phyloP scores from a whole-genome alignment of 2,113 vertebrate species.

The Engystomops pustulosus region DNA sequence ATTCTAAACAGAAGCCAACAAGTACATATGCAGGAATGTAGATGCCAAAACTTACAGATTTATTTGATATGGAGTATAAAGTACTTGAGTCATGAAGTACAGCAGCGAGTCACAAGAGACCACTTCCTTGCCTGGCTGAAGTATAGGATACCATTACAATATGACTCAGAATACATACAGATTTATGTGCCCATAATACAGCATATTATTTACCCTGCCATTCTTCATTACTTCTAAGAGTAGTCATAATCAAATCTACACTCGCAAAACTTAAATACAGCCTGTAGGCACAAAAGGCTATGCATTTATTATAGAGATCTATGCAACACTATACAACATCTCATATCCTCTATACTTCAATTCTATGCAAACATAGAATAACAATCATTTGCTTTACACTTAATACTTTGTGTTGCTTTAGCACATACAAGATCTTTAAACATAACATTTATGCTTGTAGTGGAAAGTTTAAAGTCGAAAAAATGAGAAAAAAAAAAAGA shows the following conservation, averaged over 20 bases:
- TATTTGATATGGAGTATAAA: background rate
- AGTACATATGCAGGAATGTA: slow-evolving; percentile 14
- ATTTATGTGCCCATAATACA: slow-evolving; percentile 1
- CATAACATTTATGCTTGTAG: too few relatives aligned
- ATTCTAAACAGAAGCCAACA: background rate
- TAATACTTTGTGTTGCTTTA: too few relatives aligned
- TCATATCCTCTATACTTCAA: too few relatives aligned
- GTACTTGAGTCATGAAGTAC: background rate
- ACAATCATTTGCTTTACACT: too few relatives aligned
- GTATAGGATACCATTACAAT: background rate
- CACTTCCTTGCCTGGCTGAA: slow-evolving; percentile 37
- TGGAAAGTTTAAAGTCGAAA: too few relatives aligned
- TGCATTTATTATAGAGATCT: background rate
- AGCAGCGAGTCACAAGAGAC: background rate
- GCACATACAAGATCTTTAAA: too few relatives aligned
- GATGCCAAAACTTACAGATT: slow-evolving; percentile 7
- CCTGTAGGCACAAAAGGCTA: background rate
- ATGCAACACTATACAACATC: background rate
- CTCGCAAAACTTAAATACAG: background rate
- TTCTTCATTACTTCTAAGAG: background rate
- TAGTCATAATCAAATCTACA: background rate
- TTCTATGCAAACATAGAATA: too few relatives aligned
- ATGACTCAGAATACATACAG: background rate
- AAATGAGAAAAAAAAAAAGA: too few relatives aligned
- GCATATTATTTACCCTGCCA: background rate